Conservation (phyloP, 2,797 vertebrate genomes). For the Spea hammondii region DNA sequence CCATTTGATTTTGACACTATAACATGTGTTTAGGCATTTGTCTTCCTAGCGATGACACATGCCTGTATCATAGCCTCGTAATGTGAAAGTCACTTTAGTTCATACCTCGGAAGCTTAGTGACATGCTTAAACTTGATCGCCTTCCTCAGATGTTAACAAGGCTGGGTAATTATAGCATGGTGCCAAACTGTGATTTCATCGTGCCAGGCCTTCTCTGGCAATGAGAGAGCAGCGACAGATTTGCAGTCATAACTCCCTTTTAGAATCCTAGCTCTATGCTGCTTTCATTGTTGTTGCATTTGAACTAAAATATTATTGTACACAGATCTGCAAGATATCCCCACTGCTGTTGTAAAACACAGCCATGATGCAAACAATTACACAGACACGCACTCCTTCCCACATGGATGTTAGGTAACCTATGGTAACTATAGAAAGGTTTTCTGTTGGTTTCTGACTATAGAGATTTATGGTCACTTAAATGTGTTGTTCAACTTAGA, state of each 20-base stretch:
- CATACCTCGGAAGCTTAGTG: conserved; percentile 7
- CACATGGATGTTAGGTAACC: too few species aligned
- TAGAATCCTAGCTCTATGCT: too few species aligned
- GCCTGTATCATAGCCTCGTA: conserved; percentile 21
- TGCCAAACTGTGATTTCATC: conserved; percentile 36
- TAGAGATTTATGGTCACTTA: too few species aligned
- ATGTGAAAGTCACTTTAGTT: conserved; percentile 25
- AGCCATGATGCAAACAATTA: too few species aligned
- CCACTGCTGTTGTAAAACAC: too few species aligned
- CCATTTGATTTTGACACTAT: background rate
- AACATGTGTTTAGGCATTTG: conserved; percentile 11
- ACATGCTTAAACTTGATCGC: conserved; percentile 11
- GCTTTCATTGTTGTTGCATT: too few species aligned
- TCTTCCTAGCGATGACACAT: background rate
- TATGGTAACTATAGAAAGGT: too few species aligned
- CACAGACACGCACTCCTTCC: too few species aligned
- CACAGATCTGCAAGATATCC: too few species aligned
- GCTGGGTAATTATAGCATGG: conserved; percentile 8
- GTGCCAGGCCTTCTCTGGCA: conserved; percentile 11
- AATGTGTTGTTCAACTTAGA: too few species aligned
- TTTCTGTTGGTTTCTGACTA: too few species aligned
- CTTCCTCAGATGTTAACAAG: background rate
- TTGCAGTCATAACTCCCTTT: conserved; percentile 14
- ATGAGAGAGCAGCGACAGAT: background rate
- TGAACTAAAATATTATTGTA: too few species aligned